These are phyloP conservation scores for Hiodon alosoides DNA, from an alignment of 2,113 vertebrate species.

Conservation along the genomic window DNA sequence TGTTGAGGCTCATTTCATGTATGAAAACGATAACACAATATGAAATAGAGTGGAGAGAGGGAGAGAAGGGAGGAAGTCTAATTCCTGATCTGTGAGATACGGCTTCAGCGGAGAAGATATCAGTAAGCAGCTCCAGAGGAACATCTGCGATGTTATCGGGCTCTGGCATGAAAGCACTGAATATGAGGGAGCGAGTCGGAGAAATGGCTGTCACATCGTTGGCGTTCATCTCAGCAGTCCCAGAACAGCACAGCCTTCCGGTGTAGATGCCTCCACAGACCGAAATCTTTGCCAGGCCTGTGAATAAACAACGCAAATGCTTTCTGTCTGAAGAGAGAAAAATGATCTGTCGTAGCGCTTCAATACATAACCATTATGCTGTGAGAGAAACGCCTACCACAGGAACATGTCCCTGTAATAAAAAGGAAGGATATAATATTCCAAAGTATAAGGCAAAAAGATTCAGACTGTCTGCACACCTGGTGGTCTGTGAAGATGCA, in stretches of 20 bases:
- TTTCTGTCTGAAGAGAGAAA: conserved; percentile 9
- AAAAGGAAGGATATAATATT: too few species aligned
- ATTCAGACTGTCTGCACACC: too few species aligned
- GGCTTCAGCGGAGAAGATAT: conserved; percentile 10
- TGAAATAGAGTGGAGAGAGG: not conserved
- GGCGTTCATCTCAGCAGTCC: not conserved
- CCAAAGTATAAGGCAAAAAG: too few species aligned
- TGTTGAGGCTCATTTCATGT: not conserved
- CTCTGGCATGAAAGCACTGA: conserved; percentile 13
- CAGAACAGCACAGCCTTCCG: conserved; percentile 1
- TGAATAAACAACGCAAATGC: conserved; percentile 18
- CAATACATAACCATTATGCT: not conserved
- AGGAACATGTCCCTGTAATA: too few species aligned
- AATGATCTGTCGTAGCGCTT: not conserved
- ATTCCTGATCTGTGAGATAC: conserved; percentile 18
- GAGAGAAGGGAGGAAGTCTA: not conserved
- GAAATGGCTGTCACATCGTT: conserved; percentile 16
- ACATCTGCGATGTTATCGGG: conserved; percentile 21
- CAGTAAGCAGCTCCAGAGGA: conserved; percentile 8
- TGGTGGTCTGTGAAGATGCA: too few species aligned
- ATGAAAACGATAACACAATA: conserved; percentile 3
- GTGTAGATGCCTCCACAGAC: not conserved
- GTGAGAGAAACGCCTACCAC: not conserved
- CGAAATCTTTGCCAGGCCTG: not conserved
- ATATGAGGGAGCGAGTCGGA: conserved; percentile 17